These are phyloP conservation scores for Litocranius walleri DNA, from an alignment of 2,113 vertebrate genomes.

Conservation along the genomic window DNA sequence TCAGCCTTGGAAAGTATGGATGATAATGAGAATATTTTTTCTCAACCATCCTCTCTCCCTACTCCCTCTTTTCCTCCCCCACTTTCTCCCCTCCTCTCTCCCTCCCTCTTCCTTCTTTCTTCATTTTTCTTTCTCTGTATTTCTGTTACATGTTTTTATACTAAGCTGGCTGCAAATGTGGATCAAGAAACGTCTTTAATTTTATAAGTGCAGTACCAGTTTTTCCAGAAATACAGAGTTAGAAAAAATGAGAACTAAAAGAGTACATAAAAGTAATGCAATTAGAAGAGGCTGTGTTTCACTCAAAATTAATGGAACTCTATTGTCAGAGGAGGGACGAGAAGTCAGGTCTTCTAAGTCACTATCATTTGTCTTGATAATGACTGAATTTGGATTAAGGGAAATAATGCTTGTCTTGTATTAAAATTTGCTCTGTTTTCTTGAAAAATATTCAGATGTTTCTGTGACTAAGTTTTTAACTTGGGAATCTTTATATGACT, in stretches of 20 bases:
- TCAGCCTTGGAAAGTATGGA: background rate
- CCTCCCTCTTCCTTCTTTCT: fast-evolving
- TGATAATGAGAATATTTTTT: background rate
- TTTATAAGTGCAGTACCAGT: background rate
- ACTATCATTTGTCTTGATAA: background rate
- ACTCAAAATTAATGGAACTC: background rate
- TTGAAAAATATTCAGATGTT: background rate
- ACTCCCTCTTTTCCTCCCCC: fast-evolving
- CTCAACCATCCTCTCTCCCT: background rate
- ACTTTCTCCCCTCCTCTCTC: too few relatives aligned
- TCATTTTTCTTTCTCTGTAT: background rate
- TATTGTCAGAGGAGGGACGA: background rate
- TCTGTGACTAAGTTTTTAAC: constrained; percentile 10
- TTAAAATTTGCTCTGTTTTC: background rate
- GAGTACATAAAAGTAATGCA: background rate
- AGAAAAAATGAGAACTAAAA: background rate
- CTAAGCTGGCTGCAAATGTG: background rate
- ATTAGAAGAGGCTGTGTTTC: background rate
- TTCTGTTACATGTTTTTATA: background rate
- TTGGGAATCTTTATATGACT: constrained; percentile 6
- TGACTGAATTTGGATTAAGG: background rate
- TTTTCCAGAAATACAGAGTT: background rate
- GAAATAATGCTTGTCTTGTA: background rate
- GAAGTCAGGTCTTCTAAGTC: background rate
- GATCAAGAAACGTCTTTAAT: background rate